These are phyloP conservation scores for Drosophila malerkotliana DNA, from an alignment of 1,140 invertebrate species.

Conservation along the genomic window DNA sequence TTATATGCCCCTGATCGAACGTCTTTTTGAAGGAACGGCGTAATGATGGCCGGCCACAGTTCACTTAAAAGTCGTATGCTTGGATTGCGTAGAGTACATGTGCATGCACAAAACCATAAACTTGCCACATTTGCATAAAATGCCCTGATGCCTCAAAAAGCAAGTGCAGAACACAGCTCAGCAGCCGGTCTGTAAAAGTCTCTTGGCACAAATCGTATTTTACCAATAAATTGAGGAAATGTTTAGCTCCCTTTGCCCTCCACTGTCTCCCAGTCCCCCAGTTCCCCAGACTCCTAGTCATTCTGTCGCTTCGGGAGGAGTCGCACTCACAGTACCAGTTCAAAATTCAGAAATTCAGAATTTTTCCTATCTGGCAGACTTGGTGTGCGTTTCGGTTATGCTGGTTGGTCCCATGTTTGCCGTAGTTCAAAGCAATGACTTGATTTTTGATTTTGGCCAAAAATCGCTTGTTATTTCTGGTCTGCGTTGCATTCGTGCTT, in stretches of 20 bases:
- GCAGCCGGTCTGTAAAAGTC: constrained; percentile 48
- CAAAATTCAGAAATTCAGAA: background rate
- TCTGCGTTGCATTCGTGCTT: constrained; percentile 20
- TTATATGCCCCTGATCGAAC: constrained; percentile 4
- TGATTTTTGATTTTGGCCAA: constrained; percentile 62
- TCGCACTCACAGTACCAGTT: background rate
- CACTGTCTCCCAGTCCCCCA: background rate
- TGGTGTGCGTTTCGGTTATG: constrained; percentile 8
- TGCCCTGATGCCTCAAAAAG: constrained; percentile 68
- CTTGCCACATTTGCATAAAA: constrained; percentile 79
- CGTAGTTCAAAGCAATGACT: constrained; percentile 58
- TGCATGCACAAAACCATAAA: constrained; percentile 60
- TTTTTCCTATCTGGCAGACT: constrained; percentile 10
- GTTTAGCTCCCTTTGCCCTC: constrained; percentile 34
- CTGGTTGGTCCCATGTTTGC: constrained; percentile 35
- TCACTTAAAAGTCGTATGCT: constrained; percentile 68
- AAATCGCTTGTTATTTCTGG: constrained; percentile 51
- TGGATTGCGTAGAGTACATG: constrained; percentile 37
- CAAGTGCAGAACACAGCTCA: constrained; percentile 41
- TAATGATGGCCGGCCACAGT: constrained; percentile 57
- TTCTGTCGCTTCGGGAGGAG: background rate
- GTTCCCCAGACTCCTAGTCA: no score
- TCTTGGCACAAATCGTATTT: constrained; percentile 72
- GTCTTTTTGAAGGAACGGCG: constrained; percentile 24
- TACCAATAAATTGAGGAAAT: constrained; percentile 78